phyloP scores from a whole-genome alignment of 1,140 invertebrate genomes.

The Acromyrmex charruanus region DNA sequence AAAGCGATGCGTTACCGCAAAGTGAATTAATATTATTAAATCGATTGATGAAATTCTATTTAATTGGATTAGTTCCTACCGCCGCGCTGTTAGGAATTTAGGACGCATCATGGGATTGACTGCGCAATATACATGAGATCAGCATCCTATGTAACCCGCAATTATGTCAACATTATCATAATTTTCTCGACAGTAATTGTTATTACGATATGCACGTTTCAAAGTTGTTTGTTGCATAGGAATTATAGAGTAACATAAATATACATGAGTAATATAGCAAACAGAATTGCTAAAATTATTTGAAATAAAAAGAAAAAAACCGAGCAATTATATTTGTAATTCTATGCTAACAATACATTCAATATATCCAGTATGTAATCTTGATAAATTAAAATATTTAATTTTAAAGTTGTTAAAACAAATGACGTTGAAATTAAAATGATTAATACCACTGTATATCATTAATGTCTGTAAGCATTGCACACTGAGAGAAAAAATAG shows the following conservation, averaged over 20 bases:
- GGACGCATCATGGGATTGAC: conserved; percentile 55
- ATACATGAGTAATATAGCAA: not conserved
- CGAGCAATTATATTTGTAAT: not conserved
- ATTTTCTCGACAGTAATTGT: conserved; percentile 44
- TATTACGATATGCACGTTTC: conserved; percentile 18
- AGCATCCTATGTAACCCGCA: conserved; percentile 46
- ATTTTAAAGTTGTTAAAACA: not conserved
- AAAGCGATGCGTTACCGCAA: conserved; percentile 7
- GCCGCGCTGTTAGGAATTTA: conserved; percentile 56
- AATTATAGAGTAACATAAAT: conserved; percentile 6
- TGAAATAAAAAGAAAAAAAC: not conserved
- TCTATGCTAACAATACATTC: not conserved
- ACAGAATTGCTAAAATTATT: conserved; percentile 1
- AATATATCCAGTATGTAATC: not conserved
- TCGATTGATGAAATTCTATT: conserved; percentile 62
- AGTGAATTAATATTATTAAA: conserved; percentile 47
- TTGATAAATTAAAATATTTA: conserved; percentile 32
- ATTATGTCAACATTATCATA: conserved; percentile 63
- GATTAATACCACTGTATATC: conserved; percentile 8
- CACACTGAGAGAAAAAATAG: too few relatives aligned
- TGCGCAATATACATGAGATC: conserved; percentile 65
- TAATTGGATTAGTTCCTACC: conserved; percentile 67
- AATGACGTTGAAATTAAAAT: conserved; percentile 24
- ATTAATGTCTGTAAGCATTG: conserved; percentile 8
- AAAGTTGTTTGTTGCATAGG: not conserved